A percentile compares a stretch with the other conserved stretches of the same genome.
Conservation (phyloP, 2,113 vertebrate species). For the Corvus cornix region DNA sequence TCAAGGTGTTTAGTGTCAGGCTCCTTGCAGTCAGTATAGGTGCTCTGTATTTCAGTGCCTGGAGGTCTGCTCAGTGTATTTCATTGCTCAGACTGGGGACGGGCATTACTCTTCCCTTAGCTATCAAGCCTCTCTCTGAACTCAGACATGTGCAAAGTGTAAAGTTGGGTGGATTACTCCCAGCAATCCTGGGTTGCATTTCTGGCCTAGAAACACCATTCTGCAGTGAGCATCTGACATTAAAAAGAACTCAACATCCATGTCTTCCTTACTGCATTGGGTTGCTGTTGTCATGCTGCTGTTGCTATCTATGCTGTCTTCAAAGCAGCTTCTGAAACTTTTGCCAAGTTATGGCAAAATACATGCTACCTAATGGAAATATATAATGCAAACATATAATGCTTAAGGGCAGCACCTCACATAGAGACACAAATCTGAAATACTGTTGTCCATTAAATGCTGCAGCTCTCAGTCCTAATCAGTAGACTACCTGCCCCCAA, state of each 20-base stretch:
- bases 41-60: background rate
- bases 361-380: background rate
- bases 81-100: background rate
- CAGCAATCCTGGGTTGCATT: background rate
- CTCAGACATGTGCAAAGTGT: background rate
- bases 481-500: background rate
- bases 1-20: background rate
- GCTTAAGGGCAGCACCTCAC: background rate
- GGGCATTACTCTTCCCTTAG: background rate
- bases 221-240: background rate
- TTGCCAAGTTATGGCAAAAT: background rate
- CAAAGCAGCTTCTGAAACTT: background rate
- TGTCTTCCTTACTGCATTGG: background rate
- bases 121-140: background rate
- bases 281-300: background rate
- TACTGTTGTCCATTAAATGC: background rate
- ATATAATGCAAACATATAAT: background rate
- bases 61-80: background rate
- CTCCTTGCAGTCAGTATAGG: background rate
- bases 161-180: background rate
- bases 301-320: background rate
- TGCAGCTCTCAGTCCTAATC: background rate
- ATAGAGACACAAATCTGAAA: background rate
- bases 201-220: background rate
- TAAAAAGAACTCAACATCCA: background rate